Percentiles rank a stretch among this genome's conserved stretches.
phyloP scores from a whole-genome alignment of 1,140 invertebrate species.

The Dysdera silvatica region DNA sequence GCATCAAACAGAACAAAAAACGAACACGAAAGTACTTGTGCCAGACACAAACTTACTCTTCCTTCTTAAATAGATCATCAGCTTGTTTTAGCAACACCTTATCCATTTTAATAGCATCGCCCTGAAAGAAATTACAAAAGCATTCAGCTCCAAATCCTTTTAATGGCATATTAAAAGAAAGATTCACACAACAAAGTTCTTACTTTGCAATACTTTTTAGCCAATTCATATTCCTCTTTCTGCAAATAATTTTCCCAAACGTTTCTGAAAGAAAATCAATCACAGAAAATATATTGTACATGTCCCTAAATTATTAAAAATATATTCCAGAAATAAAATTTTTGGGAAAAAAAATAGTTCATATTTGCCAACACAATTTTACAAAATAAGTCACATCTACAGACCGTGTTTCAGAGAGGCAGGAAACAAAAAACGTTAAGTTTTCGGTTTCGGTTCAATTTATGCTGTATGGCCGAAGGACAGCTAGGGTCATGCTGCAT shows the following conservation, averaged over 20 bases:
- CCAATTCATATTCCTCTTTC: slow-evolving; percentile 75
- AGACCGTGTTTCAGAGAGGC: too few relatives aligned
- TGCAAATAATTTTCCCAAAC: slow-evolving; percentile 68
- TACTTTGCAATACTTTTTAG: slow-evolving; percentile 53
- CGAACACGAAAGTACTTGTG: too few relatives aligned
- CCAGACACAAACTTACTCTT: slow-evolving; percentile 16
- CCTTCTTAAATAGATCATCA: slow-evolving; percentile 68
- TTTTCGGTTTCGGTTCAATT: too few relatives aligned
- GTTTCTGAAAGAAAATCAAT: slow-evolving; percentile 36
- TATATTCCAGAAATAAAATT: background rate
- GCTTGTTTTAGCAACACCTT: slow-evolving; percentile 81
- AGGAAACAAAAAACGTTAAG: too few relatives aligned
- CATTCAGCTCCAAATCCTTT: background rate
- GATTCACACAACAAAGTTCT: background rate
- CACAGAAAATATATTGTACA: background rate
- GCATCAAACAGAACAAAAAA: too few relatives aligned
- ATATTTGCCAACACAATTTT: too few relatives aligned
- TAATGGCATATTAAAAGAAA: slow-evolving; percentile 7
- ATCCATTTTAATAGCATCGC: slow-evolving; percentile 69
- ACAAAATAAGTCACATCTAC: too few relatives aligned
- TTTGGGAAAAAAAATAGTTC: background rate
- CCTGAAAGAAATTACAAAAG: slow-evolving; percentile 44
- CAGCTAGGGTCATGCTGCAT: too few relatives aligned
- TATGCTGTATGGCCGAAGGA: too few relatives aligned
- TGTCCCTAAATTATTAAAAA: background rate